Percentiles rank a stretch among this genome's conserved stretches.
Conservation (phyloP, 1,140 invertebrate species). For the Apocrypta bakeri region DNA sequence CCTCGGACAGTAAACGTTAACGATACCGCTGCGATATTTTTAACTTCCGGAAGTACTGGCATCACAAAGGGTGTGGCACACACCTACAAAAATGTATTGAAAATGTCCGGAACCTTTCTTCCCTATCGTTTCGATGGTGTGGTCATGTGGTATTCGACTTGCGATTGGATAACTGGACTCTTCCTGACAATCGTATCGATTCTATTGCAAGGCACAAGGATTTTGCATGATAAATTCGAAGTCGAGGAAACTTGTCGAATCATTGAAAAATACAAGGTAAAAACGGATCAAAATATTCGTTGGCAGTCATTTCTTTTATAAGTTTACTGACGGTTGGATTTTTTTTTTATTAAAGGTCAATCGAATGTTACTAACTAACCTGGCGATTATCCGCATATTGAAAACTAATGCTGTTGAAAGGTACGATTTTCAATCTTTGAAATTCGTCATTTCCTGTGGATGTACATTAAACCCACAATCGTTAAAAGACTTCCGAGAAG, state of each 20-base stretch:
- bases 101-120: not conserved
- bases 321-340: too few species aligned
- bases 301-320: too few species aligned
- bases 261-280: slow-evolving; percentile 48
- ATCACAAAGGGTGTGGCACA: slow-evolving; percentile 21
- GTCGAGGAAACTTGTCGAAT: slow-evolving; percentile 39
- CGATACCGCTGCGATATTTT: slow-evolving; percentile 11
- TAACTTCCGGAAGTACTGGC: slow-evolving; percentile 39
- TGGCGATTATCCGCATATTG: not conserved
- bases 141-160: slow-evolving; percentile 29
- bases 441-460: not conserved
- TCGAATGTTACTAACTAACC: not conserved
- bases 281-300: too few species aligned
- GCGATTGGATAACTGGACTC: slow-evolving; percentile 12
- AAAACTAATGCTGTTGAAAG: not conserved
- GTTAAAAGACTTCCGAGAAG: not conserved
- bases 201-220: slow-evolving; percentile 12
- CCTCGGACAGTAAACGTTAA: not conserved
- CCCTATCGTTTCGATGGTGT: not conserved
- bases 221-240: slow-evolving; percentile 36
- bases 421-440: not conserved
- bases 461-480: not conserved
- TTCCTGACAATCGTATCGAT: not conserved
- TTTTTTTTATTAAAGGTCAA: not conserved
- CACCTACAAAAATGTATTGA: slow-evolving; percentile 27